Evolutionary conservation across 1,140 invertebrate genomes (phyloP), one percentile per base, ranked within the genome.

Genomic region (Dryas iulia): DNA sequence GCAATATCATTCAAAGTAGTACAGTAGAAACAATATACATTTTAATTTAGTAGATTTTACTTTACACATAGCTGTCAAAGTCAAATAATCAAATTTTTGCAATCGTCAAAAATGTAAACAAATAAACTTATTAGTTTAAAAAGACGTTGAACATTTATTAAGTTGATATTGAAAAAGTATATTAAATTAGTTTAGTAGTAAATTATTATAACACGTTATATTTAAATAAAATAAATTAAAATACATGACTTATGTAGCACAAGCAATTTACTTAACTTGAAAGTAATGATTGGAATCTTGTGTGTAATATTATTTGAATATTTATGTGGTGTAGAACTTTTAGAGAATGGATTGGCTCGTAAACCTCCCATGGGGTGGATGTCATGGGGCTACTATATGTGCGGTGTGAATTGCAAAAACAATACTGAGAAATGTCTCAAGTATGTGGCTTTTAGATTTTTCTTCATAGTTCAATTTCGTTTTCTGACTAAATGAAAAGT

Each of bases 341-440:
- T 97, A 60, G 95, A 97, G 70, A 98, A 98, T 94, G 97, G 97
- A 14, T 85, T 97, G 71, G 96, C 96, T 25, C 93, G 92, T 66
- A 97, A 96, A 68, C 97, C 97, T 18, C 96, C 96, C 2, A 96
- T 97, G 95, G 96, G 96, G 3, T 97, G 95, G 95, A 94, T 96
- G 93, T 94, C 95, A 7, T 96, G 96, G 96, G 94, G 95, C 59
- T 93, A 95, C 73, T 97, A 95, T 82, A 90, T 94, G 76, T 97
- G 96, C 81, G 93, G 94, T 63, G 94, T 90, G 8, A 92, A 96
- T 79, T 97, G 96, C 79, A 81, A 89, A 11, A 88, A 87, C 30
- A 93, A 94, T 87, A 94, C 94, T 3, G 82, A 94, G 66, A 94
- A 95, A 84, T 96, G 95, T 81, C 93, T 96, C 31, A 94, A 94